These are phyloP conservation scores for Macropus fuliginosus DNA, from an alignment of 2,797 vertebrate species.

Conservation along the genomic window DNA sequence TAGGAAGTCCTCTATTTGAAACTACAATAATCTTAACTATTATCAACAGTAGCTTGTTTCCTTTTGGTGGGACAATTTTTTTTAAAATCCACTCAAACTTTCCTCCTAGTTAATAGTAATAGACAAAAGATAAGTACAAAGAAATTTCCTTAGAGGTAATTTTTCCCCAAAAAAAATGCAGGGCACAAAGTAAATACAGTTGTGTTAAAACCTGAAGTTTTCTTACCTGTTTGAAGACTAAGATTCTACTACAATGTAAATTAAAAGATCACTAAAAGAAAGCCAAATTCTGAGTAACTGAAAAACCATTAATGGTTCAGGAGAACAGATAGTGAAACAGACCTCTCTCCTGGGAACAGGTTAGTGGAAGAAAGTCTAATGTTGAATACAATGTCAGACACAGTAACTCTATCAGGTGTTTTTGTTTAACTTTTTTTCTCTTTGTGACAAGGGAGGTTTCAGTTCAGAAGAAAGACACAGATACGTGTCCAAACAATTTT, in stretches of 20 bases:
- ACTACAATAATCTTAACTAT: slow-evolving; percentile 71
- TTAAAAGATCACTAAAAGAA: not conserved
- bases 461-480: not conserved
- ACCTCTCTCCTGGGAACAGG: not conserved
- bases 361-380: not conserved
- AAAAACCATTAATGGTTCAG: not conserved
- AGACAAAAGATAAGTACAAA: not conserved
- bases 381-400: not conserved
- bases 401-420: not conserved
- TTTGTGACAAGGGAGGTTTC: not conserved
- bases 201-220: not conserved
- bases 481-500: not conserved
- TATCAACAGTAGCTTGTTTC: slow-evolving; percentile 70
- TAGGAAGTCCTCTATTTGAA: slow-evolving; percentile 75
- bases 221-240: not conserved
- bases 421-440: not conserved
- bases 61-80: slow-evolving; percentile 67
- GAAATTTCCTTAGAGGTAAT: not conserved
- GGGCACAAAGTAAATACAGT: not conserved
- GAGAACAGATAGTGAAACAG: not conserved
- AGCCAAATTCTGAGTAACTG: not conserved
- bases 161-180: not conserved
- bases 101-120: not conserved
- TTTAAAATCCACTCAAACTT: not conserved
- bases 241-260: not conserved